Evolutionary conservation across 2,888 invertebrate genomes (phyloP).

Genomic region (Homarus gammarus): DNA sequence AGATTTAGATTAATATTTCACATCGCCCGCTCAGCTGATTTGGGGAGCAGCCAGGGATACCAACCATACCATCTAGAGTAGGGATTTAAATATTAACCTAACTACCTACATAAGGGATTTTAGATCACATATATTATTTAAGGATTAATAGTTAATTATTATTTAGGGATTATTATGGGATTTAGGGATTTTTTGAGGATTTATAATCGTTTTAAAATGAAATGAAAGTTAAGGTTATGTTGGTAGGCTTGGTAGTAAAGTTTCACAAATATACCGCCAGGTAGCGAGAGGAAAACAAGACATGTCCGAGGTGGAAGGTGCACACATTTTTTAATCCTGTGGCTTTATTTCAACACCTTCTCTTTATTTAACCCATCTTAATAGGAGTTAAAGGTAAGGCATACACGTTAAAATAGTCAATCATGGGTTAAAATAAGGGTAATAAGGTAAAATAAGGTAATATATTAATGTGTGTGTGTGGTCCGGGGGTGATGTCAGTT

Average conservation of each 20-base stretch:
- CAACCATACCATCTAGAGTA: not conserved
- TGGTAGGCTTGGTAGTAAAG: slow-evolving; percentile 24
- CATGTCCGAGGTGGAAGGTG: not conserved
- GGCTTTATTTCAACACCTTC: slow-evolving; percentile 17
- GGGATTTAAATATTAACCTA: not conserved
- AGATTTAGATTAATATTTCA: slow-evolving; percentile 16
- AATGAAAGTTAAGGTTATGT: slow-evolving; percentile 50
- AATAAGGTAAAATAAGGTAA: too few relatives aligned
- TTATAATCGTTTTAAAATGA: not conserved
- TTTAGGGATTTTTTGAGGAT: not conserved
- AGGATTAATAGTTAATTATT: not conserved
- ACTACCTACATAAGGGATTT: too few relatives aligned
- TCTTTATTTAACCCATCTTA: not conserved
- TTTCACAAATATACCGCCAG: slow-evolving; percentile 55
- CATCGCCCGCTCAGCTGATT: slow-evolving; percentile 63
- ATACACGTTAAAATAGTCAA: not conserved
- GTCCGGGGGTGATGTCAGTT: too few relatives aligned
- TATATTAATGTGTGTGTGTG: too few relatives aligned
- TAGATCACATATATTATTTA: too few relatives aligned
- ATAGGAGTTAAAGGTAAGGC: slow-evolving; percentile 14
- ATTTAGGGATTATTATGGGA: not conserved
- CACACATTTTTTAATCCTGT: slow-evolving; percentile 43
- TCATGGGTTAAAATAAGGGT: too few relatives aligned
- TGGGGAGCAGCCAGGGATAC: not conserved
- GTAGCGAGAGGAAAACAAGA: slow-evolving; percentile 47